These are phyloP conservation scores for Calliopsis andreniformis DNA, from an alignment of 1,140 invertebrate species.

Conservation along the genomic window DNA sequence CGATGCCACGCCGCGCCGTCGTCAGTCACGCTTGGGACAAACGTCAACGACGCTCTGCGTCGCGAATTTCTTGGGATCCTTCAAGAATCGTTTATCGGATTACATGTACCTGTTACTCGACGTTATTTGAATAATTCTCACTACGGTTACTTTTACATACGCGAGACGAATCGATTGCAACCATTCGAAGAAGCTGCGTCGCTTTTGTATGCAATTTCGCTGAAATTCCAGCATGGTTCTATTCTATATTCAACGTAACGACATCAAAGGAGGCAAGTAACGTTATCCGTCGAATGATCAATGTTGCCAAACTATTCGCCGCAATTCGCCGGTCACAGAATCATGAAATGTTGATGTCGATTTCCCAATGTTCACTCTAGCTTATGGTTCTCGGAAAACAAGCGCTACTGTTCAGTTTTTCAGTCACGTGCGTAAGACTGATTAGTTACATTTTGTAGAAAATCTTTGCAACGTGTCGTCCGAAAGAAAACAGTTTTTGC, in stretches of 20 bases:
- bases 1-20: neutral
- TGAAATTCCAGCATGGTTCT: constrained; percentile 68
- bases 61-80: no score
- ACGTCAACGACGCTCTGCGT: neutral
- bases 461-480: no score
- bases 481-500: neutral
- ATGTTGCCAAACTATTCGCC: constrained; percentile 69
- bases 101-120: neutral
- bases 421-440: no score
- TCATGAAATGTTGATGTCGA: constrained; percentile 46
- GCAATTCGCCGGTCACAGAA: constrained; percentile 35
- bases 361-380: constrained; percentile 31
- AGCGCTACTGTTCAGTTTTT: no score
- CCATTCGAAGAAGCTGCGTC: constrained; percentile 12
- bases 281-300: constrained; percentile 61
- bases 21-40: neutral
- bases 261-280: constrained; percentile 14
- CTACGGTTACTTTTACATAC: no score
- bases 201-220: constrained; percentile 65
- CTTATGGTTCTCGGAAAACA: neutral
- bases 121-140: constrained; percentile 18
- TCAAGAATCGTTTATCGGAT: constrained; percentile 20
- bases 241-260: constrained; percentile 66
- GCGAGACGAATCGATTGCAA: constrained; percentile 58
- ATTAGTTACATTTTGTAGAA: no score